Evolutionary conservation across 2,797 vertebrate genomes (phyloP).

Genomic region (Hapalemur alaotrensis): DNA sequence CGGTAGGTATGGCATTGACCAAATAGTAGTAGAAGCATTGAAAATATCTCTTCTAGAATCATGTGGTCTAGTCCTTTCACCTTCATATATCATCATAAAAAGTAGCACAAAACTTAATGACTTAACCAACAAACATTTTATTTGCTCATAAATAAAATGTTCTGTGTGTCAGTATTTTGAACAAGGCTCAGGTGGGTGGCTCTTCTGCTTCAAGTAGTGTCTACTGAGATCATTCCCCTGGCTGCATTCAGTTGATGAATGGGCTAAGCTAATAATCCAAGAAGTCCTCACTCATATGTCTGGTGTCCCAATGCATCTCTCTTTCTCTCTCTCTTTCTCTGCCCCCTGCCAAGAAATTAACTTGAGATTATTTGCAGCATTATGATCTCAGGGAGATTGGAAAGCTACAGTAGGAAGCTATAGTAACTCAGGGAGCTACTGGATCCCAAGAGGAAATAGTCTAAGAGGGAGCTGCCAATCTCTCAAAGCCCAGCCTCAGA

Average conservation of each 20-base stretch:
- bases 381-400: neutral
- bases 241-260: neutral
- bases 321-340: neutral
- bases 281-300: neutral
- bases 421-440: neutral
- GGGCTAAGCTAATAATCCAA: neutral
- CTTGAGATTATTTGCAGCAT: neutral
- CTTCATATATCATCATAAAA: neutral
- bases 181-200: neutral
- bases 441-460: neutral
- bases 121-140: neutral
- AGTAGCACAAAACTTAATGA: neutral
- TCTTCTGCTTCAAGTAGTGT: neutral
- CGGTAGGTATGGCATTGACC: neutral
- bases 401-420: neutral
- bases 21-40: neutral
- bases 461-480: neutral
- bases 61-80: neutral
- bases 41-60: neutral
- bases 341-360: neutral
- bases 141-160: neutral
- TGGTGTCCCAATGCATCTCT: neutral
- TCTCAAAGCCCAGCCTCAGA: neutral
- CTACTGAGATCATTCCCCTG: neutral
- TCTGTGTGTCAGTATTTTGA: neutral